Conservation (phyloP, 2,888 invertebrate genomes). For the Lasioglossum pauxillum region DNA sequence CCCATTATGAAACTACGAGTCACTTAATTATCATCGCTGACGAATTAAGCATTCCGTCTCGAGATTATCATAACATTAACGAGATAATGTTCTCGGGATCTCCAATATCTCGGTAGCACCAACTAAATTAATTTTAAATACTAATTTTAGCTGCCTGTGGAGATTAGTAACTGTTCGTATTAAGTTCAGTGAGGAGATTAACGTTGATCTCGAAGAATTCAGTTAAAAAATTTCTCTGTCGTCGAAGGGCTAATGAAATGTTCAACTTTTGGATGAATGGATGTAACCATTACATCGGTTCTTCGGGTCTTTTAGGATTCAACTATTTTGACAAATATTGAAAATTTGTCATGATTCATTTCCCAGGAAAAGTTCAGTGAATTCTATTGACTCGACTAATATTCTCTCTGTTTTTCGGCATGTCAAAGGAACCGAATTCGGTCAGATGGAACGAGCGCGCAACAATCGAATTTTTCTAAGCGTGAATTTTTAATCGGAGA, state of each 20-base stretch:
- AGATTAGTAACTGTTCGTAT: neutral
- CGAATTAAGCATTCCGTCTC: neutral
- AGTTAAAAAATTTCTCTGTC: neutral
- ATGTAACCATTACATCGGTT: neutral
- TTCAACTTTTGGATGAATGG: neutral
- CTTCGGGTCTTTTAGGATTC: neutral
- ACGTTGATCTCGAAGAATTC: neutral
- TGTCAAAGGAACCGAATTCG: neutral
- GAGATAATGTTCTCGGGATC: neutral
- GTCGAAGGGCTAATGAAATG: neutral
- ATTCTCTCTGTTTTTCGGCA: neutral
- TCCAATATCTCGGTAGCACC: neutral
- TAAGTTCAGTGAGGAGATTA: neutral
- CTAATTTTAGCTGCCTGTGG: neutral
- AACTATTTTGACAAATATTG: neutral
- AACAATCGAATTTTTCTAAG: neutral
- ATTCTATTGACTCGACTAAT: neutral
- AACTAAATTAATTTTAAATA: neutral
- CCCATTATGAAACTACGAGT: neutral
- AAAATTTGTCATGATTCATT: neutral
- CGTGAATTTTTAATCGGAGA: neutral
- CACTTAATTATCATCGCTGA: neutral
- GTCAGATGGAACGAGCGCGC: neutral
- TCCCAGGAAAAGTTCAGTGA: neutral
- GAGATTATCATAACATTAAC: neutral